phyloP scores from a whole-genome alignment of 2,888 invertebrate species.

The Onthophagus sagittarius region DNA sequence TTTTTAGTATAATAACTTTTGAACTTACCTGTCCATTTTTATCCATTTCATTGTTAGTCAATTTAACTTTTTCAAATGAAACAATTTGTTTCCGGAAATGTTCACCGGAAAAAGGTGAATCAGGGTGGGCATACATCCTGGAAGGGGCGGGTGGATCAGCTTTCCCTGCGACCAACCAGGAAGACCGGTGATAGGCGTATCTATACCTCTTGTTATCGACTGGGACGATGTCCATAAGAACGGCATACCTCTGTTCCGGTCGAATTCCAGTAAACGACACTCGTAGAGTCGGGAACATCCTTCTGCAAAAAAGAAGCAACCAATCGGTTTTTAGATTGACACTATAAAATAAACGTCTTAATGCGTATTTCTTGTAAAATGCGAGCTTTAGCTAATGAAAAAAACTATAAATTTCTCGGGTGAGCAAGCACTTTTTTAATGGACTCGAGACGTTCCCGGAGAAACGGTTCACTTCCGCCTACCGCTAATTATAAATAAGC shows the following conservation, averaged over 20 bases:
- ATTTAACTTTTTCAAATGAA: slow-evolving; percentile 79
- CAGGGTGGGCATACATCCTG: slow-evolving; percentile 73
- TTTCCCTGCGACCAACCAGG: slow-evolving; percentile 79
- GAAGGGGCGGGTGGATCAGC: slow-evolving; percentile 72
- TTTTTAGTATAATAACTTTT: too few relatives aligned
- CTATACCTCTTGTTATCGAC: slow-evolving; percentile 76
- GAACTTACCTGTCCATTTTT: slow-evolving; percentile 68
- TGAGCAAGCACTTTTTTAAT: neutral
- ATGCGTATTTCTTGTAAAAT: neutral
- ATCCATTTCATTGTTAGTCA: slow-evolving; percentile 81
- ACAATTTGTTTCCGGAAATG: slow-evolving; percentile 75
- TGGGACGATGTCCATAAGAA: slow-evolving; percentile 75
- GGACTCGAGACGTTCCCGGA: neutral
- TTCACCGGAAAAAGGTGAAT: slow-evolving; percentile 76
- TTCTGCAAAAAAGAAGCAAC: slow-evolving; percentile 52
- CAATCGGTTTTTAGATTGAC: too few relatives aligned
- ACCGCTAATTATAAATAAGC: neutral
- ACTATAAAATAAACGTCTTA: neutral
- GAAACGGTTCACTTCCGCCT: neutral
- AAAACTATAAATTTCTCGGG: neutral
- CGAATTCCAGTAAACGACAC: slow-evolving; percentile 69
- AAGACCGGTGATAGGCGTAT: slow-evolving; percentile 79
- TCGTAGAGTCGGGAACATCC: slow-evolving; percentile 79
- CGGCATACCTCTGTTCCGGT: slow-evolving; percentile 64
- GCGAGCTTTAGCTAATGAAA: neutral